Conservation (phyloP, 2,113 vertebrate species). For the Thunnus thynnus region DNA sequence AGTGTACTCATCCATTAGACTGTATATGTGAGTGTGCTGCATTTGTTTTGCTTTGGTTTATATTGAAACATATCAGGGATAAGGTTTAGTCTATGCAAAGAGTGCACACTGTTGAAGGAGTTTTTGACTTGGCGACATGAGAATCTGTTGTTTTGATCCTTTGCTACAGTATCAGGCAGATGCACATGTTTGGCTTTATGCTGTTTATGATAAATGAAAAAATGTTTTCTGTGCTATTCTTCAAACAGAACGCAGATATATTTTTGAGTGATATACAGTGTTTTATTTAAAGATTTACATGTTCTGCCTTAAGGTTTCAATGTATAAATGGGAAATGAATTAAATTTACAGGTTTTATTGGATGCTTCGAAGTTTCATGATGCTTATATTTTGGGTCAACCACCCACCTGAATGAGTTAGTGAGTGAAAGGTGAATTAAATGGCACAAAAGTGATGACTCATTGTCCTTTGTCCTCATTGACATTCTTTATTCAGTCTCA, state of each 20-base stretch:
- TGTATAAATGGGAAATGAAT: conserved; percentile 16
- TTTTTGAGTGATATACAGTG: conserved; percentile 19
- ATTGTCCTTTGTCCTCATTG: neutral
- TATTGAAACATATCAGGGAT: conserved; percentile 62
- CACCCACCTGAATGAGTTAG: conserved; percentile 4
- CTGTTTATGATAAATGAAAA: neutral
- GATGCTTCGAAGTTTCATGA: conserved; percentile 18
- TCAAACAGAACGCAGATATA: neutral
- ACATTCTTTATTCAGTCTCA: conserved; percentile 56
- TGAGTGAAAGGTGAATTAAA: conserved; percentile 57
- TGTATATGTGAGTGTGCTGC: conserved; percentile 22
- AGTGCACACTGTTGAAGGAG: conserved; percentile 7
- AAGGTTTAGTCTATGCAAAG: conserved; percentile 3
- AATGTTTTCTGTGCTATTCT: conserved; percentile 10
- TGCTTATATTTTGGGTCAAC: conserved; percentile 9
- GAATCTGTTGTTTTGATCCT: conserved; percentile 10
- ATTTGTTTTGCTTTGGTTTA: conserved; percentile 21
- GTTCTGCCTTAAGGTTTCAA: conserved; percentile 25
- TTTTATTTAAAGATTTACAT: conserved; percentile 37
- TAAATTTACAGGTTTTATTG: neutral
- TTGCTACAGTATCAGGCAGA: neutral
- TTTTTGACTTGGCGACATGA: neutral
- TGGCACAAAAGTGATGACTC: neutral
- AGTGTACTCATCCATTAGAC: conserved; percentile 7
- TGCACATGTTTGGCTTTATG: conserved; percentile 17